Conservation (phyloP, 2,888 invertebrate species). For the Torymus aiolomorphi region DNA sequence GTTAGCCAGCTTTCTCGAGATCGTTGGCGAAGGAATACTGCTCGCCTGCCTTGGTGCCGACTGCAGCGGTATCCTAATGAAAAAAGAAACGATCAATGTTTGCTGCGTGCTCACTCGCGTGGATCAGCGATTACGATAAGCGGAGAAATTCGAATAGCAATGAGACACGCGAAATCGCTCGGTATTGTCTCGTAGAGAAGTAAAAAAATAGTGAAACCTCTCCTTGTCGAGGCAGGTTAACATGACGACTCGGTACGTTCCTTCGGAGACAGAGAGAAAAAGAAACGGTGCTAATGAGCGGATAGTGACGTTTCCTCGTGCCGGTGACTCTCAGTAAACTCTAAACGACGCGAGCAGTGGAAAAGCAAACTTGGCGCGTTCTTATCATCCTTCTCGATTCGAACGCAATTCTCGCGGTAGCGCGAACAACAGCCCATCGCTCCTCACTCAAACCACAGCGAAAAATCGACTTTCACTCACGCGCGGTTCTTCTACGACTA, state of each 20-base stretch:
- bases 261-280: no score
- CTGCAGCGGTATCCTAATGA: slow-evolving; percentile 48
- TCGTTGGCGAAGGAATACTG: slow-evolving; percentile 77
- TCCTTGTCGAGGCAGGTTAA: neutral
- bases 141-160: neutral
- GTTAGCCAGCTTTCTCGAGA: slow-evolving; percentile 35
- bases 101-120: no score
- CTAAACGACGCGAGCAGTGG: neutral
- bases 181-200: neutral
- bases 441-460: neutral
- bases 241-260: no score
- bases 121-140: neutral
- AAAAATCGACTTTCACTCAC: neutral
- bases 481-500: no score
- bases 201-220: neutral
- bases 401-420: no score
- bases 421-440: no score
- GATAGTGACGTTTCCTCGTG: no score
- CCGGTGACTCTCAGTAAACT: slow-evolving; percentile 7
- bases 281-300: no score
- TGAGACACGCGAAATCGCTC: no score
- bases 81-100: neutral
- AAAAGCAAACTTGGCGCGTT: slow-evolving; percentile 11
- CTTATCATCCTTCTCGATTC: slow-evolving; percentile 1
- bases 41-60: slow-evolving; percentile 66